Evolutionary conservation across 2,797 vertebrate species (phyloP).

Genomic region (Labeo calbasu): DNA sequence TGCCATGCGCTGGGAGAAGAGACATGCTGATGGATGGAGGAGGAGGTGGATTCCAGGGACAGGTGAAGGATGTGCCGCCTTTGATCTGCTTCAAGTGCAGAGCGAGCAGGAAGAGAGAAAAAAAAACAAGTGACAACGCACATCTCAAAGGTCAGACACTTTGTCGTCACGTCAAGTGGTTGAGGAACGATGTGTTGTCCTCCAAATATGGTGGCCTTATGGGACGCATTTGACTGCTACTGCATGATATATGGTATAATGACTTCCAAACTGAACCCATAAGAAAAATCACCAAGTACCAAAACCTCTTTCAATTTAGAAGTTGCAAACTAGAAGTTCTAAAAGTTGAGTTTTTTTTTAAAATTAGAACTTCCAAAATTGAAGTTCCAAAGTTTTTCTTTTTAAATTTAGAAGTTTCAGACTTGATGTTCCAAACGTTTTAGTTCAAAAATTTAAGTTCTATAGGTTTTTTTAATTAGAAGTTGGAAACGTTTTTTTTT

Average conservation of each 20-base stretch:
- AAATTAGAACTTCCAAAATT: background rate
- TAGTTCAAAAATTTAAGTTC: background rate
- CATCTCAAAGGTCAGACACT: slow-evolving; percentile 59
- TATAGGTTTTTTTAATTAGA: too few relatives aligned
- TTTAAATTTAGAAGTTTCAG: background rate
- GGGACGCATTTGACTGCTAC: background rate
- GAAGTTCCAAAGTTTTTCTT: background rate
- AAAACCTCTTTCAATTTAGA: background rate
- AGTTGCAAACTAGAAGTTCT: background rate
- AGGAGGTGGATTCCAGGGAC: slow-evolving; percentile 79
- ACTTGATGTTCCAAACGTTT: background rate
- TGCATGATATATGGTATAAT: background rate
- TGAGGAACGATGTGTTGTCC: slow-evolving; percentile 7
- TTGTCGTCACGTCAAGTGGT: slow-evolving; percentile 49
- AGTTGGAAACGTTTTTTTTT: too few relatives aligned
- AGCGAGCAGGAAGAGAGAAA: slow-evolving; percentile 77
- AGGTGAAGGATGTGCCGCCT: slow-evolving; percentile 76
- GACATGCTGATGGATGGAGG: slow-evolving; percentile 74
- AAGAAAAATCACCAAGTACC: too few relatives aligned
- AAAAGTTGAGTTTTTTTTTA: background rate
- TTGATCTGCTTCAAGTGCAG: slow-evolving; percentile 81
- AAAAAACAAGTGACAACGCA: slow-evolving; percentile 62
- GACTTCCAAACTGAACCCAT: too few relatives aligned
- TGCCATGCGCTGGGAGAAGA: slow-evolving; percentile 65
- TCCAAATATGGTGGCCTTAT: background rate